Evolutionary conservation across 2,888 invertebrate species (phyloP), one percentile per base, ranked within the genome.

Genomic region (Erpobdella octoculata): DNA sequence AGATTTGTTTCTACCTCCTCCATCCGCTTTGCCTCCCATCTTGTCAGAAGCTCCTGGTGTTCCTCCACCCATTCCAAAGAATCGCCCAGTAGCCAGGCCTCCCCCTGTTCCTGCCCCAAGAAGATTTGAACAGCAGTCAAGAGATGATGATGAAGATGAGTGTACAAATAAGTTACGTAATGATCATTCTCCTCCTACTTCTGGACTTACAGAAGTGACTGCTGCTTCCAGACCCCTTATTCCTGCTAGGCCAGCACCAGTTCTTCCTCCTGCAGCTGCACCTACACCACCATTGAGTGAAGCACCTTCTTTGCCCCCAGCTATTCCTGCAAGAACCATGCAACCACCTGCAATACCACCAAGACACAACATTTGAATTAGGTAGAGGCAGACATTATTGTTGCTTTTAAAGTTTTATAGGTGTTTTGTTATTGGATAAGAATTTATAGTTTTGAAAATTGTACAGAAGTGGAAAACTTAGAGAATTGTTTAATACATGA

Each of bases 1-100:
- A 4, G 71, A 31, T 15, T 37, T 37, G 0, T 46, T 28, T 48
- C 41, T 61, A 5, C 58, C 59, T 8, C 70, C 70, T 31, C 70
- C 70, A 15, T 37, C 9, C 6, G 21, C 61, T 21, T 25, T 35
- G 21, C 59, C 70, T 28, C 70, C 70, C 1, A 18, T 12, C n/a
- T 28, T 58, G 2, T 35, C 70, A n/a, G 36, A 58, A 65, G 71
- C 33, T 35, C 71, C 71, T n/a, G n/a, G n/a, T n/a, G 31, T 64
- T 36, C 71, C 71, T n/a, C 71, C 71, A 12, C 71, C 67, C 21
- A n/a, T 71, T 21, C 71, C 67, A 1, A 64, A 41, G 38, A 71
- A 41, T 46, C 38, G 71, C n/a, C 71, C 71, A 6, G 64, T 38
- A 21, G 53, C 62, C 35, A 35, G n/a, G n/a, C 31, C 33, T 33